Percentiles rank a stretch among this genome's conserved stretches.
Conservation (phyloP, 2,113 vertebrate species). For the Dermatemys mawii region DNA sequence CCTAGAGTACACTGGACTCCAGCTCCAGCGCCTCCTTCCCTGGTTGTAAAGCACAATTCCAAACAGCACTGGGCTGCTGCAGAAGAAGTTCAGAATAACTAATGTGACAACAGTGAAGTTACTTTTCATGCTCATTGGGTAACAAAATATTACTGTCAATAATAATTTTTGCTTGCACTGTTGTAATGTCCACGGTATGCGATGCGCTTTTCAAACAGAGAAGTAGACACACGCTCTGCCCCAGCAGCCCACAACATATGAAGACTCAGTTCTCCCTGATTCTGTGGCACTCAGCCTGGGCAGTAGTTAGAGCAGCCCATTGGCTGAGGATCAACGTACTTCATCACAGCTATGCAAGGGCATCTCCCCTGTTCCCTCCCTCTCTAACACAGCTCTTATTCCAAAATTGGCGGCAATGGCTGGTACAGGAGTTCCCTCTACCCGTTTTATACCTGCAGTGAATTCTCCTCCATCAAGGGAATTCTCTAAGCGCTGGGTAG, state of each 20-base stretch:
- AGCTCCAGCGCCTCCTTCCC: not conserved
- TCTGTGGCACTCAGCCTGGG: not conserved
- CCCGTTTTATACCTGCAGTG: not conserved
- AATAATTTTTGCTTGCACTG: not conserved
- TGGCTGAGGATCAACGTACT: not conserved
- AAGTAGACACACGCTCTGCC: not conserved
- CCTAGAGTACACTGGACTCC: not conserved
- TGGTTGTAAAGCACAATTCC: not conserved
- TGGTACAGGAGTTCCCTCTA: not conserved
- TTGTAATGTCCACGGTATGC: no score
- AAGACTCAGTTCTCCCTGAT: not conserved
- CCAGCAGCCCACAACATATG: not conserved
- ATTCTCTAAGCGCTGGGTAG: not conserved
- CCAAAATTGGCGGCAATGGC: not conserved
- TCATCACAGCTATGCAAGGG: not conserved
- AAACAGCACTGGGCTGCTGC: not conserved
- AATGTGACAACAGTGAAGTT: not conserved
- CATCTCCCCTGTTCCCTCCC: not conserved
- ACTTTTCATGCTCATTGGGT: not conserved
- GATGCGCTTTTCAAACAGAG: not conserved
- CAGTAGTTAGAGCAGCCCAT: not conserved
- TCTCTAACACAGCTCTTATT: not conserved
- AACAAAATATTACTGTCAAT: conserved; percentile 8
- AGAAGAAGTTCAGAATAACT: not conserved
- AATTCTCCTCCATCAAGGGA: not conserved